A percentile compares a stretch with the other conserved stretches of the same genome.
Conservation (phyloP, 1,140 invertebrate genomes). For the Hylaeus anthracinus region DNA sequence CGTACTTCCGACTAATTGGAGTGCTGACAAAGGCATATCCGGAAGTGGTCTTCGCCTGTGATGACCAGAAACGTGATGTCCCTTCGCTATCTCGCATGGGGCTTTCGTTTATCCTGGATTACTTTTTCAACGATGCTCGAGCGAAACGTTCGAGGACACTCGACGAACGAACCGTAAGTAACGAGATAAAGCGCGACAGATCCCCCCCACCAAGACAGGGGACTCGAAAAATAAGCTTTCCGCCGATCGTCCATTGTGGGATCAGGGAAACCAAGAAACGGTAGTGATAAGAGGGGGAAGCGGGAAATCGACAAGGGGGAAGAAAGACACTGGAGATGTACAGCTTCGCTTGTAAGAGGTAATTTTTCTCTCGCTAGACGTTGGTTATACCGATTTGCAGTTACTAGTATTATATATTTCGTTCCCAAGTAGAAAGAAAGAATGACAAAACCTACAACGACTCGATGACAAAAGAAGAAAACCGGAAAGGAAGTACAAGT, state of each 20-base stretch:
- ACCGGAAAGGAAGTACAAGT: too few relatives aligned
- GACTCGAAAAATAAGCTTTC: slow-evolving; percentile 20
- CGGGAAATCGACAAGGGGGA: background rate
- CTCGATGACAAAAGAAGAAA: too few relatives aligned
- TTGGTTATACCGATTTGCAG: too few relatives aligned
- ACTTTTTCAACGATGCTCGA: slow-evolving; percentile 8
- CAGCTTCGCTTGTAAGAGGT: too few relatives aligned
- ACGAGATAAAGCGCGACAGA: slow-evolving; percentile 32
- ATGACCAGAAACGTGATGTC: slow-evolving; percentile 40
- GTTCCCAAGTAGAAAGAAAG: too few relatives aligned
- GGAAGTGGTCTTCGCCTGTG: slow-evolving; percentile 24
- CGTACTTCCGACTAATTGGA: slow-evolving; percentile 56
- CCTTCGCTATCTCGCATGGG: slow-evolving; percentile 19
- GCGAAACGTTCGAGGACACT: background rate
- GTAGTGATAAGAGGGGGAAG: slow-evolving; percentile 2
- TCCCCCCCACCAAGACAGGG: background rate
- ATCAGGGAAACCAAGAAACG: background rate
- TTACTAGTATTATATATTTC: too few relatives aligned
- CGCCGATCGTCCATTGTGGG: background rate
- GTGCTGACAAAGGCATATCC: slow-evolving; percentile 35
- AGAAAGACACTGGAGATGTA: too few relatives aligned
- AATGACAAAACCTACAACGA: too few relatives aligned
- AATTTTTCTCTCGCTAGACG: too few relatives aligned
- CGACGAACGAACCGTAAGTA: slow-evolving; percentile 4
- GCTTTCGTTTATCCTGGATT: slow-evolving; percentile 52